Base-by-base conservation (phyloP, 2,888 invertebrate genomes). In the Leucophenga maculata region DNA sequence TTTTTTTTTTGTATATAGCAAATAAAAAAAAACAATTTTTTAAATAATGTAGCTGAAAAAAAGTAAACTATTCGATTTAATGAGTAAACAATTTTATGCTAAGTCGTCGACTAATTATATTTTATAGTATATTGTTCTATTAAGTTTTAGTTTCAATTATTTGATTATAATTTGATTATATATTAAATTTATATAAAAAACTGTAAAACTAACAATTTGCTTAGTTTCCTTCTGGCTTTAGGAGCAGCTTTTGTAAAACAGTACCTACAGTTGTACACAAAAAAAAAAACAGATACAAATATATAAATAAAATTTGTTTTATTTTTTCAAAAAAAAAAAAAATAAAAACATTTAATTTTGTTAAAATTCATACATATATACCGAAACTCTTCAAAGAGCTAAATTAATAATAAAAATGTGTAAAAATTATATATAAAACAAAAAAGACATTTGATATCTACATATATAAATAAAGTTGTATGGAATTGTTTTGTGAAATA, bases 41-140 rank as follows among this genome's bases (percentile, higher is more conserved):
- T 60, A 60, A 60, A 44, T 60, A 60, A 39, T 60, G 11, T 60
- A 57, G 54, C 26, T 39, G 11, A 39, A 52, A 50, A 52, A 16
- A 22, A 54, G n/a, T 54, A 54, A 54, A 54, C 54, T 57, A 57
- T 57, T 57, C 39, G 20, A 60, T 39, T 60, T 60, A 60, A 60
- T 6, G 1, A 39, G 8, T 6, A 39, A 39, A 39, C 8, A 11
- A 39, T 8, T 39, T 6, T 39, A 39, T 39, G 8, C 11, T 39
- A 39, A 39, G 39, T 6, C 8, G 39, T 39, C 39, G 39, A 39
- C 11, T 39, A 11, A 39, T 39, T 39, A 1, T 39, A 39, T 39
- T 39, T n/a, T n/a, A n/a, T 26, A 26, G 26, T 26, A 26, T 26
- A 26, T 26, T 3, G 26, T 26, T 26, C 26, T 26, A 26, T 26